Conservation (phyloP, 1,140 invertebrate species). For the Lycorma delicatula region DNA sequence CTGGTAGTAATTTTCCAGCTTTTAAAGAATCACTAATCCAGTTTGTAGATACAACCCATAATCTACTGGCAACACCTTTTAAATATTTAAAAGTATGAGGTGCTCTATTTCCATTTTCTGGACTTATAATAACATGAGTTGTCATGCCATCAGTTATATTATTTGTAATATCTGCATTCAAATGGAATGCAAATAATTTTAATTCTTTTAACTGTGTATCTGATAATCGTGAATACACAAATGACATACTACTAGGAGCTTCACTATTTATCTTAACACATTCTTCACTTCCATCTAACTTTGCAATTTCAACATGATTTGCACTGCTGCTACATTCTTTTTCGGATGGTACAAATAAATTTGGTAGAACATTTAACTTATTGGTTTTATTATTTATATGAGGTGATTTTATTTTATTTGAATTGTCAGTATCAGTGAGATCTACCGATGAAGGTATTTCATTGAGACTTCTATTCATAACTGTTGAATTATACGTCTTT, state of each 20-base stretch:
- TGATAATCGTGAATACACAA: not conserved
- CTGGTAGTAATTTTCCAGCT: not conserved
- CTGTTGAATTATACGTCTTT: too few relatives aligned
- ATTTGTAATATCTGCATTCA: not conserved
- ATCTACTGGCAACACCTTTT: not conserved
- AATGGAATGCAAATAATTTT: not conserved
- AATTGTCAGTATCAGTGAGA: too few relatives aligned
- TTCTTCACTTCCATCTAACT: too few relatives aligned
- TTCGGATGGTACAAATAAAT: too few relatives aligned
- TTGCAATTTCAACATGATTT: too few relatives aligned
- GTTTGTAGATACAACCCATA: not conserved
- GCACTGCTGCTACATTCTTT: too few relatives aligned
- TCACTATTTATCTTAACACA: too few relatives aligned
- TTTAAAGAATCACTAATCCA: not conserved
- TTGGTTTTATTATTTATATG: too few relatives aligned
- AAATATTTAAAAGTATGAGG: not conserved
- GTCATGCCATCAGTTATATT: not conserved
- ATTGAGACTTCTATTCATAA: too few relatives aligned
- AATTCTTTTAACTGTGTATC: not conserved
- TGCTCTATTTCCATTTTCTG: not conserved
- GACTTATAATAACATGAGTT: not conserved
- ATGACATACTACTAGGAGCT: not conserved
- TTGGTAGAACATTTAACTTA: too few relatives aligned
- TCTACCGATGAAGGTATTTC: too few relatives aligned
- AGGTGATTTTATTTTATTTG: too few relatives aligned